Base-by-base conservation (phyloP, 1,140 invertebrate genomes). In the Oscheius sp. region DNA sequence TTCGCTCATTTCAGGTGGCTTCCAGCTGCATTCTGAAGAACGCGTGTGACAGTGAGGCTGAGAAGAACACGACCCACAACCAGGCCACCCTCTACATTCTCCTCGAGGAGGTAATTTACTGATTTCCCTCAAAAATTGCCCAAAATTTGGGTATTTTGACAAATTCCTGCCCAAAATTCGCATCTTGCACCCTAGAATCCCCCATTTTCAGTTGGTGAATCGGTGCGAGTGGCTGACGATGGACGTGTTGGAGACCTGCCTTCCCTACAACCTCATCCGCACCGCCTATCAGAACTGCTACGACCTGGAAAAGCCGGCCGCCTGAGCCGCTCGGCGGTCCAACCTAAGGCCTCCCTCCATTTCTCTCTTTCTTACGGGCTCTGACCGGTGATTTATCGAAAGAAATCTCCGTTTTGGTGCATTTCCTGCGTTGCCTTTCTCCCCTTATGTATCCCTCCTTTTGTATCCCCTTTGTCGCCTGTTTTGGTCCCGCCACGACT, bases 81-180 rank as follows among this genome's bases (percentile, higher is more conserved):
- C 79, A 81, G 55, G 70, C 80, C 63, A 80, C 81, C 18, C 61
- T 83, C 3, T 83, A 81, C 46, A 79, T 84, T 38, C 52, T 83
- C 28, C 62, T 83, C 0, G 82, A 84, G 58, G 75, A 78, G 20
- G 66, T 62, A 58, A 68, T 34, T 18, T 18, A 20, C 29, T 67
- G n/a, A n/a, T 58, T 67, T 35, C 36, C 38, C 13, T 26, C 23
- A 32, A 34, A 63, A 32, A 34, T 59, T 20, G 23, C 15, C 18
- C 18, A 18, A 23, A 45, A 45, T 18, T 45, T 45, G 42, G 55
- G 28, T 0, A 20, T 59, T 18, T 15, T 15, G n/a, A 15, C 18
- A 59, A 15, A 26, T 15, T 63, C 28, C 13, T 31, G 0, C 20
- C 23, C 28, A 63, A 20, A 31, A 63, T 20, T 34, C 10, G 13